phyloP scores from a whole-genome alignment of 2,113 vertebrate genomes.

The Centrocercus urophasianus region DNA sequence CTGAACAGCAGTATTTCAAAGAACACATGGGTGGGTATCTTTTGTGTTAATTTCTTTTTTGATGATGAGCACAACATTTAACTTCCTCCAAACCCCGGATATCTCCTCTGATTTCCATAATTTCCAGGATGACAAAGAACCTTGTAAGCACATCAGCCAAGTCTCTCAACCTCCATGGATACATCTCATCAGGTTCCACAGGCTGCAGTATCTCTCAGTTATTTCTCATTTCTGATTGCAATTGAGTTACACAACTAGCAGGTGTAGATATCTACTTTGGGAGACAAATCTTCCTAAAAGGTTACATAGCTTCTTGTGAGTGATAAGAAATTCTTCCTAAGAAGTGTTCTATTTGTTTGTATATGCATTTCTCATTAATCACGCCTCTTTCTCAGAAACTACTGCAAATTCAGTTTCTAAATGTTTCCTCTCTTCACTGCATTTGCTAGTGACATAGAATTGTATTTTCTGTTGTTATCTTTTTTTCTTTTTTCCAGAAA shows the following conservation, averaged over 20 bases:
- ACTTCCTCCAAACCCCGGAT: background rate
- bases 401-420: constrained; percentile 70
- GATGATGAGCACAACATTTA: background rate
- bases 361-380: constrained; percentile 66
- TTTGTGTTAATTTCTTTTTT: background rate
- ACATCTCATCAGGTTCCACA: background rate
- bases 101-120: background rate
- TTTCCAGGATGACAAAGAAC: background rate
- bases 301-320: background rate
- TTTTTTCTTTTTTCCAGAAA: constrained; percentile 60
- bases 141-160: background rate
- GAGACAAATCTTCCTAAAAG: background rate
- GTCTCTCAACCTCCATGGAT: background rate
- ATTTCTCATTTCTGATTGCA: background rate
- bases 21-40: background rate
- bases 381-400: constrained; percentile 67
- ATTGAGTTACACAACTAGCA: background rate
- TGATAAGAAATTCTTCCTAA: background rate
- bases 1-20: too few relatives aligned
- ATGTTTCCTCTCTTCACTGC: constrained; percentile 62
- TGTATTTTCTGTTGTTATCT: constrained; percentile 65
- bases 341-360: background rate
- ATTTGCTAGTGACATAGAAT: constrained; percentile 54
- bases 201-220: background rate
- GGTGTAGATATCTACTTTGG: background rate